phyloP scores from a whole-genome alignment of 2,113 vertebrate genomes.

The Galeopterus variegatus region DNA sequence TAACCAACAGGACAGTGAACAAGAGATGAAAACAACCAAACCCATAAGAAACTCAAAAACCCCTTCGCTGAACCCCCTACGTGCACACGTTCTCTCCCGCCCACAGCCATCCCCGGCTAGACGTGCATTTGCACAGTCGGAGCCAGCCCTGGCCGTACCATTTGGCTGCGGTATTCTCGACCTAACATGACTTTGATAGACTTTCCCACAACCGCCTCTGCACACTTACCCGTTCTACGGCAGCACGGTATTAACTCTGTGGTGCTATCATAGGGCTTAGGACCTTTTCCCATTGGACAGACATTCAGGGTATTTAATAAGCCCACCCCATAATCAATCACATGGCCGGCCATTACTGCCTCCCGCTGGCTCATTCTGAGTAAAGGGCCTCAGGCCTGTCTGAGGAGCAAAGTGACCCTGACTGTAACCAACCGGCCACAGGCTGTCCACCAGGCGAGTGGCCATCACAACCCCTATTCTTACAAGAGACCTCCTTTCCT shows the following conservation, averaged over 20 bases:
- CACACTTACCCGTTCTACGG: rapidly evolving
- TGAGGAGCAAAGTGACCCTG: not conserved
- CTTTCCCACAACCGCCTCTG: rapidly evolving
- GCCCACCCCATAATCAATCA: too few relatives aligned
- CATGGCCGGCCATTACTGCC: rapidly evolving
- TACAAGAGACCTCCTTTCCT: not conserved
- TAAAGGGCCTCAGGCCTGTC: rapidly evolving
- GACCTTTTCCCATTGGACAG: rapidly evolving
- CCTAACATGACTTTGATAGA: rapidly evolving
- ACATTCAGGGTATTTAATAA: not conserved
- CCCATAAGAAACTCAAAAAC: rapidly evolving
- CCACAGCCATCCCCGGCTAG: rapidly evolving
- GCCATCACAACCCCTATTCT: rapidly evolving
- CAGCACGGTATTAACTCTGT: rapidly evolving
- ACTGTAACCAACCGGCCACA: rapidly evolving
- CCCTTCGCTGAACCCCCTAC: rapidly evolving
- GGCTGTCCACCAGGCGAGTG: not conserved
- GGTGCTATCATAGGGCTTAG: rapidly evolving
- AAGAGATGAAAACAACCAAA: rapidly evolving
- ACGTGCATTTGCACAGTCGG: rapidly evolving
- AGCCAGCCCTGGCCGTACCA: rapidly evolving
- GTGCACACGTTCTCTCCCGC: rapidly evolving
- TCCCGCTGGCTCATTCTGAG: not conserved
- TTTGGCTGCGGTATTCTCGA: rapidly evolving
- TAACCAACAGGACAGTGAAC: not conserved